Base-by-base conservation (phyloP, 2,797 vertebrate genomes). In the Lerista edwardsae region DNA sequence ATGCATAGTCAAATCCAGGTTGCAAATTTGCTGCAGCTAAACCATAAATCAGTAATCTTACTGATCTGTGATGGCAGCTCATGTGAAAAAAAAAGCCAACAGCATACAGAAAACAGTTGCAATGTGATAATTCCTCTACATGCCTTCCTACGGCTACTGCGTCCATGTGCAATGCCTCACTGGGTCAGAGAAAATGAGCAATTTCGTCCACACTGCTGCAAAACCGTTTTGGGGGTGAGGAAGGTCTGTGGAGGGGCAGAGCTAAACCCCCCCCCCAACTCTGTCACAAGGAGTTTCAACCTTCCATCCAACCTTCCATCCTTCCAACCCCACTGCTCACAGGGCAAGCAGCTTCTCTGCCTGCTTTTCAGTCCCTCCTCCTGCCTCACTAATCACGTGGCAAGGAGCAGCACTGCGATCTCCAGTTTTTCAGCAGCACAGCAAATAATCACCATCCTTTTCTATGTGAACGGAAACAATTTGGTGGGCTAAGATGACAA, bases 401-500 rank as follows among this genome's bases (percentile, higher is more conserved):
- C 15, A 64, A 62, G 57, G 25, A 69, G n/a, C n/a, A 62, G 39
- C 25, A 7, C 36, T 76, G 39, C n/a, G 10, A 76, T n/a, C 21
- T 25, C 15, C 6, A 51, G 31, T 36, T 31, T 21, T 29, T 15
- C 21, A 69, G n/a, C 29, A 51, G 31, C 29, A 69, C 39, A 10
- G 10, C 31, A 59, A 69, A 71, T 25, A 36, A 59, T 47, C 57
- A 57, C 34, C 47, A 36, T 15, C 19, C 10, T 83, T 86, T 88
- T 79, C 75, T 87, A 79, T 81, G 62, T 78, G 78, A 69, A 36
- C 81, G 75, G 69, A 83, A 75, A 77, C n/a, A 61, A 83, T 84
- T 80, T 4, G 14, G 2, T 78, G 89, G 86, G 17, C 36, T 31
- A 79, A 81, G 5, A 59, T 19, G 15, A 4, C 51, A 55, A 75